These are phyloP conservation scores for Phenganax subtilis DNA, from an alignment of 92 coral and sea anemone species.

Conservation along the genomic window DNA sequence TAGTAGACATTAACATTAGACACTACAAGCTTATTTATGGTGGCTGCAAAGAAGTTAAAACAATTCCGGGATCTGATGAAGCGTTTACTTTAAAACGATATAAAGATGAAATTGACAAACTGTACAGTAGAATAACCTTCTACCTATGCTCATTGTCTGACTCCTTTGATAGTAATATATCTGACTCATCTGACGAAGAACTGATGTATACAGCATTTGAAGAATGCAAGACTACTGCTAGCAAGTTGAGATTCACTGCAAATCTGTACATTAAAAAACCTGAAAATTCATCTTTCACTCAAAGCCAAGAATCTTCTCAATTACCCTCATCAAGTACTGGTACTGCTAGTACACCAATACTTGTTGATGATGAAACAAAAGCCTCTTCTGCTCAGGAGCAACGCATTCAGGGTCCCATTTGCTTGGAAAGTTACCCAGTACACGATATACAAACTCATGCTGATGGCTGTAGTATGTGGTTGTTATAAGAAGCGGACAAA, in stretches of 20 bases:
- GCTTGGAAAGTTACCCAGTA: constrained; percentile 3
- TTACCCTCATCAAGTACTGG: neutral
- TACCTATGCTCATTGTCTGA: neutral
- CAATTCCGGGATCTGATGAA: neutral
- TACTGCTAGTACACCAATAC: no score
- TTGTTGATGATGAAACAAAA: no score
- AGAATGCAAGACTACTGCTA: neutral
- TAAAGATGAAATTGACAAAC: neutral
- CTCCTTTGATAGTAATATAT: neutral
- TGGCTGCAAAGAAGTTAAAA: neutral
- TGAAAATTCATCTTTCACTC: neutral
- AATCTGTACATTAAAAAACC: neutral
- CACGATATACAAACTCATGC: constrained; percentile 57
- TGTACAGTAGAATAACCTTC: neutral
- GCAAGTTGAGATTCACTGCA: neutral
- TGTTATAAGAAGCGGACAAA: neutral
- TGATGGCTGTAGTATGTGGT: constrained; percentile 56
- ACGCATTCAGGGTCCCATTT: neutral
- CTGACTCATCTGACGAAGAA: neutral
- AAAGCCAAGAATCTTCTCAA: neutral
- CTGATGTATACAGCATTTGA: neutral
- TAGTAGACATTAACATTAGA: neutral
- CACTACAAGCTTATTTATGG: neutral
- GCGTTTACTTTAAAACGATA: neutral
- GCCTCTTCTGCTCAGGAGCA: neutral